Conservation (phyloP, 1,140 invertebrate species). For the Sitobion miscanthi region DNA sequence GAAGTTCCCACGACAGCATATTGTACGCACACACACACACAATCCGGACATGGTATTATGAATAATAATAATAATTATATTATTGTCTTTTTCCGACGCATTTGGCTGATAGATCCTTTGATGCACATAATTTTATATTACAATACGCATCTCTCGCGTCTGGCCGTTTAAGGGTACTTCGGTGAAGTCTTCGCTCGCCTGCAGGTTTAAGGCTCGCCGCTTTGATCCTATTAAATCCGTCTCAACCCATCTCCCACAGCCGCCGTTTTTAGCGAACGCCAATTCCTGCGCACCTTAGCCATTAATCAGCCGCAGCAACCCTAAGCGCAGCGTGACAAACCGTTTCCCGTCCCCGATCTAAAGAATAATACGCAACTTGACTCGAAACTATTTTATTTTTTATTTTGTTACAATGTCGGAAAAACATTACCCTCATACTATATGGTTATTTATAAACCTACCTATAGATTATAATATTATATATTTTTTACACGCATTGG, state of each 20-base stretch:
- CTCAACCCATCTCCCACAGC: background rate
- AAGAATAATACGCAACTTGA: no score
- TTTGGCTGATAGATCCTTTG: background rate
- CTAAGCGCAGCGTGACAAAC: no score
- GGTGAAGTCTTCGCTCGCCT: background rate
- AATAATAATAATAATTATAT: background rate
- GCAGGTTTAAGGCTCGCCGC: background rate
- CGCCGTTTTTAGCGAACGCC: background rate
- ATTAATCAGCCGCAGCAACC: no score
- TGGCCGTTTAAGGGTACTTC: background rate
- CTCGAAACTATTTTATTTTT: no score
- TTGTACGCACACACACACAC: background rate
- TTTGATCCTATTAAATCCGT: background rate
- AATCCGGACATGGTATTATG: background rate
- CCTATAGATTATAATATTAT: no score
- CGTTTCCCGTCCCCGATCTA: no score
- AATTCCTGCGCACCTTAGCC: background rate
- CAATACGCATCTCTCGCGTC: background rate
- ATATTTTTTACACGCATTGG: no score
- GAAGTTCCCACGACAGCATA: background rate
- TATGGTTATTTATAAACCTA: no score
- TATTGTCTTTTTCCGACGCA: background rate
- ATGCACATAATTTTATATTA: background rate
- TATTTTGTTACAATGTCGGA: no score
- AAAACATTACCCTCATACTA: no score